A percentile compares a stretch with the other conserved stretches of the same genome.
These are phyloP conservation scores for Drosophila sordidula DNA, from an alignment of 2,888 invertebrate genomes.

Conservation along the genomic window DNA sequence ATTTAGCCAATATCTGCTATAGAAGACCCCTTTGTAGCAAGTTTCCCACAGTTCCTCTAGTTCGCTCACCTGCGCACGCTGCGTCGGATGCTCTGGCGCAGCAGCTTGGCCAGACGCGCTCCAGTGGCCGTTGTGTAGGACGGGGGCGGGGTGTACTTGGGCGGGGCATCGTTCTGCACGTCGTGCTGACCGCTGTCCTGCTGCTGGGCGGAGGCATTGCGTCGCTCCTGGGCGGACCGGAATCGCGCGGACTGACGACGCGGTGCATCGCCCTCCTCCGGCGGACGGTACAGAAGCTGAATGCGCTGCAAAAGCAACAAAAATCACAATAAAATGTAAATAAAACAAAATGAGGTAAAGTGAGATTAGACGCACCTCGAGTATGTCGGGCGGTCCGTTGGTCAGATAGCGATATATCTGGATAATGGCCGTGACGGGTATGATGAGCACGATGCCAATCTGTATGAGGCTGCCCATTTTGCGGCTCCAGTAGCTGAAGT, in stretches of 20 bases:
- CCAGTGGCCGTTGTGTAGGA: constrained; percentile 97
- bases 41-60: no score
- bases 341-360: neutral
- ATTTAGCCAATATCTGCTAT: no score
- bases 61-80: constrained; percentile 88
- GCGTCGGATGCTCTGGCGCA: constrained; percentile 91
- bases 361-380: constrained; percentile 89
- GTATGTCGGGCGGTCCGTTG: constrained; percentile 93
- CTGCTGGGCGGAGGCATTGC: constrained; percentile 46
- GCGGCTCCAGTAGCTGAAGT: constrained; percentile 92
- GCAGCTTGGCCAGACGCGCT: constrained; percentile 90
- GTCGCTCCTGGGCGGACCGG: constrained; percentile 47
- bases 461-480: constrained; percentile 92
- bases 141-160: constrained; percentile 97
- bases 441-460: constrained; percentile 90
- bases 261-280: constrained; percentile 85
- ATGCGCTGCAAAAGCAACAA: constrained; percentile 88
- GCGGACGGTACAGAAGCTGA: constrained; percentile 93
- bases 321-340: neutral
- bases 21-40: no score
- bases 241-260: constrained; percentile 66
- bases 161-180: constrained; percentile 90
- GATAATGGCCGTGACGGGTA: constrained; percentile 87
- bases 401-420: constrained; percentile 92
- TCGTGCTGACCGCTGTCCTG: constrained; percentile 52